Conservation (phyloP, 2,113 vertebrate genomes). For the Daboia siamensis region DNA sequence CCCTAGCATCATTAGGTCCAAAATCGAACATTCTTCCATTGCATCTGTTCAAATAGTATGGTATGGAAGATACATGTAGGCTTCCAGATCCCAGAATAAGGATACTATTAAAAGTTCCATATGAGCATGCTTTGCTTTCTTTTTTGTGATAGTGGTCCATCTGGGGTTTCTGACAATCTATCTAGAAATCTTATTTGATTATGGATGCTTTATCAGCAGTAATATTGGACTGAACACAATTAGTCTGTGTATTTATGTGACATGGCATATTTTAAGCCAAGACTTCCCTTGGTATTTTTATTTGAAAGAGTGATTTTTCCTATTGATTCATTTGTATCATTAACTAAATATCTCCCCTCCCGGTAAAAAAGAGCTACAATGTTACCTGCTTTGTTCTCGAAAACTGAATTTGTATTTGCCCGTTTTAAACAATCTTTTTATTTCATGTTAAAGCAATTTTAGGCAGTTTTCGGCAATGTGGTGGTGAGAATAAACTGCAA, state of each 20-base stretch:
- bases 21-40: background rate
- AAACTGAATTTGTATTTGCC: background rate
- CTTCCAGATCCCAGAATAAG: background rate
- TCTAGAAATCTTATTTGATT: background rate
- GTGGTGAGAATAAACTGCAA: background rate
- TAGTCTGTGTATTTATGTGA: slow-evolving; percentile 24
- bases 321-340: background rate
- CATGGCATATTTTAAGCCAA: background rate
- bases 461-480: background rate
- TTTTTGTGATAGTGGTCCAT: too few relatives aligned
- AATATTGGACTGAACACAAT: background rate
- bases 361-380: background rate
- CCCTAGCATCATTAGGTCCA: background rate
- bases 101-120: too few relatives aligned
- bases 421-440: background rate
- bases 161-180: background rate
- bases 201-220: background rate
- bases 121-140: too few relatives aligned
- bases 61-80: background rate
- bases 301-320: background rate
- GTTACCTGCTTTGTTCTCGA: background rate
- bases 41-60: background rate
- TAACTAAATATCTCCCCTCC: background rate
- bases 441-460: background rate
- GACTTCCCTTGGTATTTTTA: background rate